phyloP scores from a whole-genome alignment of 2,888 invertebrate genomes.

The Eumacrocentrus americanus region DNA sequence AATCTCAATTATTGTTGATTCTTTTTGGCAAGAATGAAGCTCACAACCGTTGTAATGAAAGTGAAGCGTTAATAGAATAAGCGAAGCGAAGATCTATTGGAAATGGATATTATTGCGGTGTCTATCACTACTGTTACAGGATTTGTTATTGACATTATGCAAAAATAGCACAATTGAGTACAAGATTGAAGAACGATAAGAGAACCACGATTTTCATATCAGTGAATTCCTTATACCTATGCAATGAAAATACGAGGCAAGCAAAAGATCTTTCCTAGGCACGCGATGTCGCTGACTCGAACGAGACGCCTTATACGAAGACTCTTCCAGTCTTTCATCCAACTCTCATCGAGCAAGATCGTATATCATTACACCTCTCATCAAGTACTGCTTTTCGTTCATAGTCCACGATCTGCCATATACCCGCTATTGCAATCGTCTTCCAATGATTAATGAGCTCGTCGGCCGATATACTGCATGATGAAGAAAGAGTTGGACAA shows the following conservation, averaged over 20 bases:
- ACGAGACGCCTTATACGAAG: constrained; percentile 15
- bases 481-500: constrained; percentile 3
- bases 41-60: no score
- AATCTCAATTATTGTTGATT: no score
- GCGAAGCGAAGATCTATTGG: no score
- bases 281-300: constrained; percentile 45
- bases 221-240: constrained; percentile 23
- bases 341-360: constrained; percentile 34
- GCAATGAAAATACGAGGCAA: constrained; percentile 21
- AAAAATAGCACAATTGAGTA: neutral
- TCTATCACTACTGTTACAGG: no score
- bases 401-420: no score
- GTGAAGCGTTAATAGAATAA: no score
- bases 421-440: no score
- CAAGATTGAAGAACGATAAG: neutral
- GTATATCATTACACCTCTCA: no score
- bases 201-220: constrained; percentile 8
- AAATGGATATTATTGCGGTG: no score
- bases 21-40: no score
- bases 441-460: neutral
- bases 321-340: constrained; percentile 32
- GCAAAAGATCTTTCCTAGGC: constrained; percentile 44
- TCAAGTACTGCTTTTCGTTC: no score
- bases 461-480: neutral
- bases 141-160: neutral